Base-by-base conservation (phyloP, 2,797 vertebrate species). In the Nyctibius grandis region DNA sequence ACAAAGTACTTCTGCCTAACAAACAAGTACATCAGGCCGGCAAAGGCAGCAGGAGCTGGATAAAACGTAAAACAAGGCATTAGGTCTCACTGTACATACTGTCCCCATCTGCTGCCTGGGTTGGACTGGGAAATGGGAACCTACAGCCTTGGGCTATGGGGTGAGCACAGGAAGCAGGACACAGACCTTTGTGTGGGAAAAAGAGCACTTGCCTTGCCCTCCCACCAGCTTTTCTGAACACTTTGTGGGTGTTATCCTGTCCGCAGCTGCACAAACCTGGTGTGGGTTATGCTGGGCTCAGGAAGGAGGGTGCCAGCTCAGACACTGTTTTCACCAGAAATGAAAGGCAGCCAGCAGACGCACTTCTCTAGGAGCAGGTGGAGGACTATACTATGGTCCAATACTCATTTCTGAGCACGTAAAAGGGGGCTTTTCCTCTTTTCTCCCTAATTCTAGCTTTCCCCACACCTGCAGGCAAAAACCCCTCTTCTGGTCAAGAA, bases 1-100 rank as follows among this genome's bases (percentile, higher is more conserved):
- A 99, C 97, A 56, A 99, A 99, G 96, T 99, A 99, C 97, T 99
- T 99, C 91, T 99, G 99, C 59, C 99, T 98, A 95, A 99, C 99
- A 9, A 99, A 97, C 76, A 99, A 94, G 94, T 99, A 99, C 98
- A 99, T 98, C 92, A 99, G 93, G 54, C 99, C 99, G 5, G 99
- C 98, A 69, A 99, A 99, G 65, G 99, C 98, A 1, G 99, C 99
- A 20, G 99, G 98, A 94, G 97, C 99, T 99, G 94, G 21, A 68
- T 16, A 63, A 74, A 96, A 79, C n/a, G 38, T 31, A 93, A 90
- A 95, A 70, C 5, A 44, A 13, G 1, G 4, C 0, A 2, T 98
- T 84, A 95, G 18, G 10, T 61, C 38, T 82, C 44, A 7, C 69
- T 47, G 33, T 33, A 21, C 0, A 0, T 25, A 14, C 54, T 25